Evolutionary conservation across 2,113 vertebrate genomes (phyloP), one percentile per base, ranked within the genome.

Genomic region (Vidua chalybeata): DNA sequence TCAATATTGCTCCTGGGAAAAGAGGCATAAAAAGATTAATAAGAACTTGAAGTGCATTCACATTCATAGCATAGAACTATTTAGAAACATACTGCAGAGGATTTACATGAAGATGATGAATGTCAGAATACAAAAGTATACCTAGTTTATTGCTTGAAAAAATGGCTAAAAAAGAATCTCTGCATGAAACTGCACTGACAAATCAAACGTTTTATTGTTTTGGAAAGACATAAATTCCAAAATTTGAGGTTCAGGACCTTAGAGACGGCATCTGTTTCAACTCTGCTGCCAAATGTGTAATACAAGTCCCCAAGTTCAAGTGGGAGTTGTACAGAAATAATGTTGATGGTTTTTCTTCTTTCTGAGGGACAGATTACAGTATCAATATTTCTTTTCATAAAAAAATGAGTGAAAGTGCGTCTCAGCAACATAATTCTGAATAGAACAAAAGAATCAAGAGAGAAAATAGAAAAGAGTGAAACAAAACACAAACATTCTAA

Each of bases 211-310:
- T 93, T 96, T 96, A 93, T 90, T 89, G 67, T 92, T 97, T 96
- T 52, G 79, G 51, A 97, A 95, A 89, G 87, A 19, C 48, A 88
- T 86, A 85, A 92, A 90, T 95, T 96, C 30, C 23, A 67, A 59
- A 95, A 91, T 96, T 90, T 90, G 73, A 93, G 74, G 73, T 93
- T 97, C 55, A 92, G 84, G 84, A 96, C 71, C 90, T 94, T 93
- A 63, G 59, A 97, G 46, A 81, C 93, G 61, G 12, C 71, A 97
- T 96, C 83, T 96, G 89, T 77, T 91, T 89, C 58, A 87, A 23
- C 10, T 84, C 39, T 90, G 22, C 54, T 97, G 79, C 79, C 78
- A 93, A 97, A 94, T 87, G 20, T 66, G 31, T 91, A 92, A 86
- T 83, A 87, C 64, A 95, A 93, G 77, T 82, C 55, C 56, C 59